These are phyloP conservation scores for Phycodurus eques DNA, from an alignment of 2,113 vertebrate species.

Conservation along the genomic window DNA sequence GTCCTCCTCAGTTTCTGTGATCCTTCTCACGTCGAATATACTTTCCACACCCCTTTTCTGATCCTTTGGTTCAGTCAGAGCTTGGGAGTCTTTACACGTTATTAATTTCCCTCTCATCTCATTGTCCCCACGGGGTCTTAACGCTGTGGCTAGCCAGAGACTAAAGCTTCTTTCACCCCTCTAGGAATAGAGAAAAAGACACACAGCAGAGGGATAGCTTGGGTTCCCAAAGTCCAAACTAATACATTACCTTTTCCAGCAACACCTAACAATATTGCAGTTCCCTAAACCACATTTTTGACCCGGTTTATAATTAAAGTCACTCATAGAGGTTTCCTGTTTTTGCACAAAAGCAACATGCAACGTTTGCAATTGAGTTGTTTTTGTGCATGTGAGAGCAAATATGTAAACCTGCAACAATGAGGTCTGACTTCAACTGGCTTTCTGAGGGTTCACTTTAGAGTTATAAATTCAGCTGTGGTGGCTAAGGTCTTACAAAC, in stretches of 20 bases:
- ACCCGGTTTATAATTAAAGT: constrained; percentile 24
- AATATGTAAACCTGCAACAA: neutral
- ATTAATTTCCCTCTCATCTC: constrained; percentile 67
- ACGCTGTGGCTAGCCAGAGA: constrained; percentile 35
- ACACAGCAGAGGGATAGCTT: constrained; percentile 25
- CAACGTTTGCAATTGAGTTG: constrained; percentile 8
- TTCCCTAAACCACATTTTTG: constrained; percentile 21
- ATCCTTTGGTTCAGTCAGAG: constrained; percentile 50
- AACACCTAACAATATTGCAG: neutral
- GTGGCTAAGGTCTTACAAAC: neutral
- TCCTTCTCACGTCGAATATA: constrained; percentile 23
- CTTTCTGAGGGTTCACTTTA: neutral
- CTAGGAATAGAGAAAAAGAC: constrained; percentile 44
- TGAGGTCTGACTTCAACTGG: neutral
- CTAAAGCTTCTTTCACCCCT: constrained; percentile 44
- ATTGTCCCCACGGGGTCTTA: constrained; percentile 43
- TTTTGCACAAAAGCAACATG: constrained; percentile 10
- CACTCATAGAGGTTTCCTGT: constrained; percentile 10
- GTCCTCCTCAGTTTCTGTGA: constrained; percentile 24
- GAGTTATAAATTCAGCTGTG: neutral
- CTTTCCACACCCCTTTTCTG: constrained; percentile 25
- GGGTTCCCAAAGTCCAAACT: constrained; percentile 19
- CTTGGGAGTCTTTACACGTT: constrained; percentile 56
- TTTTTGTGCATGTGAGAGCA: neutral
- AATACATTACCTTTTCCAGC: constrained; percentile 34